These are phyloP conservation scores for Platerodrilus igneus DNA, from an alignment of 2,888 invertebrate species.

Conservation along the genomic window DNA sequence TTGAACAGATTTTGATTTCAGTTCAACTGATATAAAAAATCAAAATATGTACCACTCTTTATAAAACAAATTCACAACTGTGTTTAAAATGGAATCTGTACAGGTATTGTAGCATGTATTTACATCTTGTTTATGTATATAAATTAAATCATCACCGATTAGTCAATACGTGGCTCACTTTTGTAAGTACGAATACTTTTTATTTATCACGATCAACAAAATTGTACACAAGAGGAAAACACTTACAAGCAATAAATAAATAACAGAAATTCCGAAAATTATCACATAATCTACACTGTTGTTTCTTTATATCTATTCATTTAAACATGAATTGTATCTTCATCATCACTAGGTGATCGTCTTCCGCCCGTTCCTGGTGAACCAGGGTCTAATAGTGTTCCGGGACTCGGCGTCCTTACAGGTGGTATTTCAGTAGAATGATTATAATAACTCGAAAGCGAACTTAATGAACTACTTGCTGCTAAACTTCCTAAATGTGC, in stretches of 20 bases:
- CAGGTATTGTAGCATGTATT: no score
- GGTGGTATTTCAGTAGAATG: conserved; percentile 53
- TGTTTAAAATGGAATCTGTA: no score
- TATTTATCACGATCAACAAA: no score
- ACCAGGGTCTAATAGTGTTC: conserved; percentile 59
- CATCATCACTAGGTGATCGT: conserved; percentile 54
- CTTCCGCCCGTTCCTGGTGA: conserved; percentile 52
- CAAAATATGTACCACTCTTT: no score
- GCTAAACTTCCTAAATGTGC: conserved; percentile 63
- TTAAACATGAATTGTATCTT: conserved; percentile 61
- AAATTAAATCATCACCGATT: no score
- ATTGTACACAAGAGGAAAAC: conserved; percentile 4
- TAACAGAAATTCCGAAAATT: conserved; percentile 31
- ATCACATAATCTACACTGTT: conserved; percentile 22
- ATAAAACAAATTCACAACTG: no score
- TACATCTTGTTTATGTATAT: no score
- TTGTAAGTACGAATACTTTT: no score
- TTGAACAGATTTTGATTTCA: no score
- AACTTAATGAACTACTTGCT: conserved; percentile 61
- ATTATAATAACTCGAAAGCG: conserved; percentile 55
- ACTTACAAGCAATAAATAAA: conserved; percentile 38
- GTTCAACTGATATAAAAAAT: no score
- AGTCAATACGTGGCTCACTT: no score
- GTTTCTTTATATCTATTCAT: no score
- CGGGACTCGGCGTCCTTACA: conserved; percentile 46